Evolutionary conservation across 2,113 vertebrate species (phyloP).

Genomic region (Pleuronectes platessa): DNA sequence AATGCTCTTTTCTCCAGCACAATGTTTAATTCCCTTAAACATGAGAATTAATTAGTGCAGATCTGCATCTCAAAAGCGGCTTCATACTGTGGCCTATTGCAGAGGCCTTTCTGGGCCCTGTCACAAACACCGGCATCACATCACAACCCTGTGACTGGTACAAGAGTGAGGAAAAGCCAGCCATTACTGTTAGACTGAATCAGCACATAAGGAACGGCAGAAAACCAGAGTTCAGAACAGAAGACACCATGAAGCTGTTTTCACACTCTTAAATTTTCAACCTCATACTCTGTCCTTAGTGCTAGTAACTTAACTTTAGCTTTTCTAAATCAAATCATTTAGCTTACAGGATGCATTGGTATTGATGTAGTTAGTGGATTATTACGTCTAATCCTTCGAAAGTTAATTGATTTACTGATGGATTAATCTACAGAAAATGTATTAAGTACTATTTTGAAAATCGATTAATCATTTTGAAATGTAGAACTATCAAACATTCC

Average conservation of each 20-base stretch:
- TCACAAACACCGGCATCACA: slow-evolving; percentile 61
- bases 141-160: neutral
- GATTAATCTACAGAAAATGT: neutral
- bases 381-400: neutral
- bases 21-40: slow-evolving; percentile 85
- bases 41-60: slow-evolving; percentile 83
- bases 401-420: neutral
- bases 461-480: neutral
- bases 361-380: too few species aligned
- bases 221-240: neutral
- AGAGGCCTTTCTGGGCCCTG: slow-evolving; percentile 59
- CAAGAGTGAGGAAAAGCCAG: neutral
- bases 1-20: slow-evolving; percentile 69
- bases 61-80: slow-evolving; percentile 84
- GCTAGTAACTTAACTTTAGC: neutral
- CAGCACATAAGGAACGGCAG: slow-evolving; percentile 27
- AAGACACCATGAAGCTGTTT: slow-evolving; percentile 11
- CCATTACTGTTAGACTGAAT: slow-evolving; percentile 31
- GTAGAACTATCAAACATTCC: neutral
- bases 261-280: neutral
- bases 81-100: slow-evolving; percentile 39
- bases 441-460: neutral
- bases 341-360: neutral
- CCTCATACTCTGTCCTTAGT: neutral
- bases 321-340: neutral